Base-by-base conservation (phyloP, 2,888 invertebrate species). In the Pyrocoelia pectoralis region DNA sequence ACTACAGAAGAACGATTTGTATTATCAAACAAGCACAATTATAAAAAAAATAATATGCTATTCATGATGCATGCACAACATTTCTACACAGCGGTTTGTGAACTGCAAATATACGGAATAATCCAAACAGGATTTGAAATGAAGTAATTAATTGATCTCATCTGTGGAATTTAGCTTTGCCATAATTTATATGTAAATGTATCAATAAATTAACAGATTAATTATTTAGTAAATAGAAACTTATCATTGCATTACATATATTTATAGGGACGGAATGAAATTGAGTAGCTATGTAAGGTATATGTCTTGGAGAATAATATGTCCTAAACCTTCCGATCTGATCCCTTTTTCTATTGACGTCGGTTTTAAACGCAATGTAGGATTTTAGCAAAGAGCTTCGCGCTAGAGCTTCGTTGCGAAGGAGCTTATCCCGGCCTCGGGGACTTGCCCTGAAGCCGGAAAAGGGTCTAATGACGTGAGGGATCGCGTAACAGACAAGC, bases 401-500 rank as follows among this genome's bases (percentile, higher is more conserved):
- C 58, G 59, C 70, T 71, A 72, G 69, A 67, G 68, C 66, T 72
- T 70, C 68, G 70, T 63, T 68, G 61, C 71, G 69, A 63, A 67
- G 66, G 68, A 70, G 71, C 71, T 72, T 72, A 72, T 72, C 69
- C 70, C 48, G 61, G 64, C 33, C 72, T 66, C 70, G 49, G 69
- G 70, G 68, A 71, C 66, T 66, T 68, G 65, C 64, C 67, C 65
- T 58, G 67, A 60, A 62, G 62, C 67, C 51, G 51, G 61, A 60
- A 55, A 60, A 70, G 65, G 68, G 71, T 67, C 75, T 77, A 77
- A 76, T 76, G 76, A 77, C 75, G 70, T 77, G 73, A 77, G 77
- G 77, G 78, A 77, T 74, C 71, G 72, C 64, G 73, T 69, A 74
- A 73, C 71, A 70, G 74, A 72, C 72, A 68, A 68, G 72, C 65